Conservation (phyloP, 2,888 invertebrate genomes). For the Amiota communis region DNA sequence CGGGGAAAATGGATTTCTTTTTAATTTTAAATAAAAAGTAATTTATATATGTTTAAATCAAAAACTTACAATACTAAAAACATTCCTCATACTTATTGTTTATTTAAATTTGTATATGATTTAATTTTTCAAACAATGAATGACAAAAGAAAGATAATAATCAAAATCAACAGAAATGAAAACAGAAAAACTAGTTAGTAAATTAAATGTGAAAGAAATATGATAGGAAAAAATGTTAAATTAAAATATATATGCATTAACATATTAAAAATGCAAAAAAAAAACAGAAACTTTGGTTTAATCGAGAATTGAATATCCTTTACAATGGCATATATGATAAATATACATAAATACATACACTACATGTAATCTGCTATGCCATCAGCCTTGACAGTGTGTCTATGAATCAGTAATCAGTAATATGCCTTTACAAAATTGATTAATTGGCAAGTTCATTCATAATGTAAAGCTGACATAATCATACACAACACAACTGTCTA, state of each 20-base stretch:
- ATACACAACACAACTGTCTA: too few relatives aligned
- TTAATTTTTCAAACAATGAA: neutral
- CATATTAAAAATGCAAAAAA: neutral
- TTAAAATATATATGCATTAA: neutral
- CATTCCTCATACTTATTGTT: conserved; percentile 17
- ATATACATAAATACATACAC: too few relatives aligned
- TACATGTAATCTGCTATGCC: too few relatives aligned
- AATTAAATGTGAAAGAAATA: neutral
- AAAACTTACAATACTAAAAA: conserved; percentile 3
- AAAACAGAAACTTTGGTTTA: too few relatives aligned
- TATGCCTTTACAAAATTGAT: too few relatives aligned
- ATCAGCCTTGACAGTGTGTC: too few relatives aligned
- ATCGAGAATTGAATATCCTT: too few relatives aligned
- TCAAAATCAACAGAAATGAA: neutral
- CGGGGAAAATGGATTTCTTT: neutral
- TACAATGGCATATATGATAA: too few relatives aligned
- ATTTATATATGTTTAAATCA: neutral
- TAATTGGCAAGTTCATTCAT: too few relatives aligned
- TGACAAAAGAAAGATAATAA: conserved; percentile 9
- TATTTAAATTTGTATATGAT: neutral
- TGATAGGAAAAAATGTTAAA: conserved; percentile 2
- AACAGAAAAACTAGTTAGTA: neutral
- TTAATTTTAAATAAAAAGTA: conserved; percentile 21
- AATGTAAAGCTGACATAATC: too few relatives aligned
- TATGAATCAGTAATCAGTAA: too few relatives aligned